Evolutionary conservation across 1,140 invertebrate species (phyloP).

Genomic region (Pseudomyrmex concolor): DNA sequence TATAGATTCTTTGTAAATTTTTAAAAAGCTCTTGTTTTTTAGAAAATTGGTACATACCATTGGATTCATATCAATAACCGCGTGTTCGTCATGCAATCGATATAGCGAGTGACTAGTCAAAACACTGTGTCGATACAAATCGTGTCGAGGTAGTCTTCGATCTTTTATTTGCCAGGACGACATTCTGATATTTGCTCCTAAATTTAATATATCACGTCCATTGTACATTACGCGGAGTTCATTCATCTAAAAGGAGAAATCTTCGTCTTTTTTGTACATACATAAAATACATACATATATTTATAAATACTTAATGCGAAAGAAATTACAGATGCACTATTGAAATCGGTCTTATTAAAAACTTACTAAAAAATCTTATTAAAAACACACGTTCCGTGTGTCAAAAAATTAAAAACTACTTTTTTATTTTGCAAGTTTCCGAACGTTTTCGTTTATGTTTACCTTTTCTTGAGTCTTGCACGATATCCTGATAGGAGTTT

Average conservation of each 20-base stretch:
- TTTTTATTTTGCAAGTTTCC: no score
- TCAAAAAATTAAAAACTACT: no score
- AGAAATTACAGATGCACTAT: neutral
- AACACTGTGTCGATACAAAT: slow-evolving; percentile 39
- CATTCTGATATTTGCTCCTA: slow-evolving; percentile 71
- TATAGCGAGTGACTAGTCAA: slow-evolving; percentile 65
- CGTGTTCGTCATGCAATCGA: slow-evolving; percentile 54
- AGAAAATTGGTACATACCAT: no score
- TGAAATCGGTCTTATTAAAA: no score
- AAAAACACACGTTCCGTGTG: no score
- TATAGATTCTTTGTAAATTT: no score
- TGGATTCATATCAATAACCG: no score
- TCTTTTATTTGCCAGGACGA: slow-evolving; percentile 70
- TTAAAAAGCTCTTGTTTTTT: no score
- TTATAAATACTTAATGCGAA: neutral
- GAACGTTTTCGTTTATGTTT: neutral
- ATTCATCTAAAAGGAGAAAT: slow-evolving; percentile 28
- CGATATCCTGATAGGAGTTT: slow-evolving; percentile 31
- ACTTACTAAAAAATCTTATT: no score
- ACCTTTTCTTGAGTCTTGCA: slow-evolving; percentile 23
- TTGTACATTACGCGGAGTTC: slow-evolving; percentile 55
- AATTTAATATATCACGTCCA: slow-evolving; percentile 73
- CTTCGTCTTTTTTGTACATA: neutral
- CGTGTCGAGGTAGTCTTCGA: slow-evolving; percentile 54
- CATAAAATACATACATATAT: neutral